phyloP scores from a whole-genome alignment of 2,888 invertebrate genomes.

The Drosophila merina region DNA sequence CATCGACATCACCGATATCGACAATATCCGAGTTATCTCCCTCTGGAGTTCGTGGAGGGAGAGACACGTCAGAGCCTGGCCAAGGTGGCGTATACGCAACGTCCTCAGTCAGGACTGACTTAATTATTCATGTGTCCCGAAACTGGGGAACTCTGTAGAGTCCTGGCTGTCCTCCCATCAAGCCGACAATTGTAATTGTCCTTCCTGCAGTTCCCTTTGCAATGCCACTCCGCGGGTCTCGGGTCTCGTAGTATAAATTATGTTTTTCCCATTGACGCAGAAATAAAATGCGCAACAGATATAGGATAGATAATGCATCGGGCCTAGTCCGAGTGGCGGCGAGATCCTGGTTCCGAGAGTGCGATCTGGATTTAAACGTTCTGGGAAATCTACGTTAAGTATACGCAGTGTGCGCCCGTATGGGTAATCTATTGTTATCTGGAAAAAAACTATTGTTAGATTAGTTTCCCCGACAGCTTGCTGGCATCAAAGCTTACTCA shows the following conservation, averaged over 20 bases:
- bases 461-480: constrained; percentile 27
- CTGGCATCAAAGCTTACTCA: constrained; percentile 31
- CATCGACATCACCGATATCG: constrained; percentile 6
- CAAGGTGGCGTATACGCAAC: too few relatives aligned
- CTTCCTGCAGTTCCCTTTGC: constrained; percentile 28
- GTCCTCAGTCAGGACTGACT: constrained; percentile 8
- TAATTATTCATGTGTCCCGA: constrained; percentile 31
- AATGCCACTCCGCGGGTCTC: constrained; percentile 6
- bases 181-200: constrained; percentile 23
- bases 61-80: constrained; percentile 17
- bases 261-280: constrained; percentile 45
- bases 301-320: constrained; percentile 36
- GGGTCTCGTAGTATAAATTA: constrained; percentile 19
- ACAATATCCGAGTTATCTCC: constrained; percentile 24
- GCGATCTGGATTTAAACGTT: constrained; percentile 7
- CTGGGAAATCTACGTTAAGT: constrained; percentile 26
- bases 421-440: constrained; percentile 37
- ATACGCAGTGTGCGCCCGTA: constrained; percentile 21
- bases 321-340: not conserved
- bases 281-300: constrained; percentile 35
- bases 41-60: not conserved
- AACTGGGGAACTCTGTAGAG: constrained; percentile 2
- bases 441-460: constrained; percentile 40
- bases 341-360: constrained; percentile 10
- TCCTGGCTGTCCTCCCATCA: constrained; percentile 1